These are phyloP conservation scores for Corvus cornix DNA, from an alignment of 2,113 vertebrate genomes.

Conservation along the genomic window DNA sequence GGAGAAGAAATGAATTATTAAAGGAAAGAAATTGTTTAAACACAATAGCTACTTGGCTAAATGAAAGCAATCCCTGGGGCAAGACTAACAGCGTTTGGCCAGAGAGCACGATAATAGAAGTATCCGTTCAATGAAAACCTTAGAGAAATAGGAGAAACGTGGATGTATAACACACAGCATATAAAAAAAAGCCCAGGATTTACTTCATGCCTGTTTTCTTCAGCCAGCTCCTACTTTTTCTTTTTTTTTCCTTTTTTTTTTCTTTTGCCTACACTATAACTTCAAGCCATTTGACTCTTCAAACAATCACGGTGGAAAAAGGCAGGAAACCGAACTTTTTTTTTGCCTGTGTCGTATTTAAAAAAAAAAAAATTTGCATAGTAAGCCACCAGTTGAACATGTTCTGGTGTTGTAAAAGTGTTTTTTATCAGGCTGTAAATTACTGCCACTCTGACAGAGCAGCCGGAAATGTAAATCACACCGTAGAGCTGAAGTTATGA, in stretches of 20 bases:
- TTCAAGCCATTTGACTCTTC: not conserved
- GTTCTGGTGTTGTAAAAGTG: slow-evolving; percentile 59
- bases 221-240: not conserved
- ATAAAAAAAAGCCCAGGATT: not conserved
- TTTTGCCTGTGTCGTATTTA: not conserved
- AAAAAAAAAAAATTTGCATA: not conserved
- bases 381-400: slow-evolving; percentile 57
- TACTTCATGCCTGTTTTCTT: not conserved
- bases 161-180: not conserved
- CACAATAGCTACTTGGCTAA: slow-evolving; percentile 6
- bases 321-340: not conserved
- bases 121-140: not conserved
- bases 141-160: not conserved
- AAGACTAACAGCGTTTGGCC: not conserved
- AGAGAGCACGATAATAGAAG: not conserved
- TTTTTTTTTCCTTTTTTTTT: too few relatives aligned
- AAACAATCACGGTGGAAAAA: not conserved
- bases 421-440: slow-evolving; percentile 74
- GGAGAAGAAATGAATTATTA: not conserved
- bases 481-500: slow-evolving; percentile 30
- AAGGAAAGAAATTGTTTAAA: slow-evolving; percentile 40
- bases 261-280: not conserved
- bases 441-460: slow-evolving; percentile 60
- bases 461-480: slow-evolving; percentile 72
- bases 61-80: not conserved